Base-by-base conservation (phyloP, 1,140 invertebrate species). In the Ruditapes philippinarum region DNA sequence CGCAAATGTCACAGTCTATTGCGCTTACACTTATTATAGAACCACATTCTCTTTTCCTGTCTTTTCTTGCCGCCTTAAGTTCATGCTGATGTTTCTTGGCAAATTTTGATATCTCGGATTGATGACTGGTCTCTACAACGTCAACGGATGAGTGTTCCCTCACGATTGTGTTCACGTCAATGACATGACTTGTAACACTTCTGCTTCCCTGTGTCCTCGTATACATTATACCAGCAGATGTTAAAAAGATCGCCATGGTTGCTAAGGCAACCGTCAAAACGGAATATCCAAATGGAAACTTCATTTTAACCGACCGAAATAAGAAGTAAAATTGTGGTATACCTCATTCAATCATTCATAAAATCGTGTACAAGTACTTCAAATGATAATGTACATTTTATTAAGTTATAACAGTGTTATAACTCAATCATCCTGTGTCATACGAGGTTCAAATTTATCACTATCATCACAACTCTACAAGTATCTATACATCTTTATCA, bases 1-100 rank as follows among this genome's bases (percentile, higher is more conserved):
- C 91, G 89, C 93, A 94, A 14, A 91, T 42, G 22, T 88, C 68
- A 82, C 93, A 94, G 5, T 81, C 81, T n/a, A 93, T 89, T 31
- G 40, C 76, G 28, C 89, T 85, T 9, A 85, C 49, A 51, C 73
- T 78, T 5, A 70, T 28, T 42, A 89, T 73, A 9, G 78, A 51
- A 22, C 87, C 87, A 76, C 87, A 89, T 42, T 89, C 87, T 5
- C 54, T 22, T 42, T 82, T 60, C 33, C 87, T 70, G 31, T 89
- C 38, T 36, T 74, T 76, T 22, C 49, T 57, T 12, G 87, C 87
- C 42, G 28, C 22, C 14, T 7, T 42, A 14, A 87, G 33, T 17
- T 87, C 74, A 38, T 73, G 11, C 49, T 54, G 40, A 54, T 73
- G 68, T 57, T 84, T 36, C 5, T 2, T 9, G 0, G 82, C 82